phyloP scores from a whole-genome alignment of 2,797 vertebrate genomes.

The Rhyacichthys aspro region DNA sequence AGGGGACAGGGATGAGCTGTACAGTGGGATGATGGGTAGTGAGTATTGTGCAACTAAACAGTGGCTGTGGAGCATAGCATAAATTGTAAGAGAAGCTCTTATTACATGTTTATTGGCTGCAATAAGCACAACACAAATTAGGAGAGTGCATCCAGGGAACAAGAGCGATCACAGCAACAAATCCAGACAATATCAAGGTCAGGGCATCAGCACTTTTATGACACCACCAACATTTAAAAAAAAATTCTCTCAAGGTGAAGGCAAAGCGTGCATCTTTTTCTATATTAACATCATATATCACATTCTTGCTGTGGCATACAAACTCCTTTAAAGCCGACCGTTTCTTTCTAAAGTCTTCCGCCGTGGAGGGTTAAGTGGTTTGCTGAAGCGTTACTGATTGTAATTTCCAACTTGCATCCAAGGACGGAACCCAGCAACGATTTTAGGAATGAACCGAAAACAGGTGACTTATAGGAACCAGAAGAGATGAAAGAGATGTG shows the following conservation, averaged over 20 bases:
- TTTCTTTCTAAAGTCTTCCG: background rate
- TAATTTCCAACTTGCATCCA: background rate
- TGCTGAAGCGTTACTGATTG: slow-evolving; percentile 9
- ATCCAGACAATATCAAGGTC: background rate
- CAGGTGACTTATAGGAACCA: slow-evolving; percentile 5
- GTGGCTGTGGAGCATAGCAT: no score
- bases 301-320: background rate
- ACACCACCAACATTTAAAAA: slow-evolving; percentile 5
- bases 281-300: slow-evolving; percentile 3
- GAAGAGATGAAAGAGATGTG: slow-evolving; percentile 36
- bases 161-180: background rate
- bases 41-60: no score
- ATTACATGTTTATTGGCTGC: no score
- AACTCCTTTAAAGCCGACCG: background rate
- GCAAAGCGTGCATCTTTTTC: slow-evolving; percentile 2
- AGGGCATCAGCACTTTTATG: background rate
- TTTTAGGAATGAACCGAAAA: background rate
- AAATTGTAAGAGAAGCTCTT: no score
- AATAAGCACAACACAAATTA: no score
- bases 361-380: slow-evolving; percentile 8
- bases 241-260: slow-evolving; percentile 11
- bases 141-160: no score
- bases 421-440: slow-evolving; percentile 32
- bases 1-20: slow-evolving; percentile 26
- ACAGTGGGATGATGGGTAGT: no score